Conservation (phyloP, 2,113 vertebrate species). For the Sphyrna mokarran region DNA sequence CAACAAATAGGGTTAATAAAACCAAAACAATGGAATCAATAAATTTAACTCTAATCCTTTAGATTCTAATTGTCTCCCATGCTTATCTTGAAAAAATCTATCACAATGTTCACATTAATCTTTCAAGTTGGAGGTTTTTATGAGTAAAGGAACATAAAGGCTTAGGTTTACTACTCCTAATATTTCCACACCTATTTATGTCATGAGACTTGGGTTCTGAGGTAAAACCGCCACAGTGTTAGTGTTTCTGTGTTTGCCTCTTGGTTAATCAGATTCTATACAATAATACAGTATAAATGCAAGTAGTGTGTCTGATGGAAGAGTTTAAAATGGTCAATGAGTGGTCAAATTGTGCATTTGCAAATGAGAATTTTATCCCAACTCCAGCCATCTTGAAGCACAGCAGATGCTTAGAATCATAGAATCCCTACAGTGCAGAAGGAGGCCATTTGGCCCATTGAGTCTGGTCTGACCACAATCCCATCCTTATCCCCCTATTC, state of each 20-base stretch:
- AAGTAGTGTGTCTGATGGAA: neutral
- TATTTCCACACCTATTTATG: neutral
- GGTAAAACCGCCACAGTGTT: neutral
- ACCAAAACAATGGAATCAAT: neutral
- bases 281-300: neutral
- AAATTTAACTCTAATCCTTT: neutral
- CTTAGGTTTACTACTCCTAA: neutral
- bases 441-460: too few relatives aligned
- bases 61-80: neutral
- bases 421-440: too few relatives aligned
- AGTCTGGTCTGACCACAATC: too few relatives aligned
- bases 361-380: constrained; percentile 2
- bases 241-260: neutral
- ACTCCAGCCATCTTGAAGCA: neutral
- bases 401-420: too few relatives aligned
- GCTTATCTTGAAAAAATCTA: neutral
- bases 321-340: neutral
- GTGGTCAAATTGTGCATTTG: neutral
- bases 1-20: neutral
- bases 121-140: neutral
- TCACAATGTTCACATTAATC: neutral
- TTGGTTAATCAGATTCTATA: neutral
- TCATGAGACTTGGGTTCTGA: neutral
- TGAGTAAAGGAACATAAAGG: neutral
- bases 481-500: too few relatives aligned